Percentiles rank a stretch among this genome's conserved stretches.
Conservation (phyloP, 2,797 vertebrate genomes). For the Phalanger gymnotis region DNA sequence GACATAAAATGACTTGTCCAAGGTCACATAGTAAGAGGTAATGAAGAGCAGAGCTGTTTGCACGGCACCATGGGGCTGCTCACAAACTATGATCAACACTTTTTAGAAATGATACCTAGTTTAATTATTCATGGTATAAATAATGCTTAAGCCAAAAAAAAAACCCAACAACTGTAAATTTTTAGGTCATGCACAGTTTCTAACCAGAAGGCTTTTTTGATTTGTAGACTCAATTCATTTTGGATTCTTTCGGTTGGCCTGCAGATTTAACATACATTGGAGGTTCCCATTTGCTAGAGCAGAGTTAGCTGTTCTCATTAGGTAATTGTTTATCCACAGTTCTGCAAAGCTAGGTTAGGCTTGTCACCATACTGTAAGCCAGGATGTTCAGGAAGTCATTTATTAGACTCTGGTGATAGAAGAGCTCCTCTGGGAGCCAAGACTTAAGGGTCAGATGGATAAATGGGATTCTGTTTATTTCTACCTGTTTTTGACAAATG, state of each 20-base stretch:
- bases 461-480: not conserved
- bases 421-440: not conserved
- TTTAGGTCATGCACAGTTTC: not conserved
- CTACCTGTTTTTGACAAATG: not conserved
- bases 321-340: not conserved
- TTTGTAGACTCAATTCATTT: not conserved
- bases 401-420: not conserved
- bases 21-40: not conserved
- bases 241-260: not conserved
- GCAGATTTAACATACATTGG: not conserved
- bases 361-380: no score
- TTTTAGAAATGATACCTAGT: not conserved
- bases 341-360: no score
- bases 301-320: not conserved
- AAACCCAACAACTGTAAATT: not conserved
- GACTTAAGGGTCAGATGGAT: not conserved
- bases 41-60: not conserved
- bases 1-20: not conserved
- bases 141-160: not conserved
- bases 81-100: not conserved
- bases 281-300: not conserved
- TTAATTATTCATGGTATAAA: not conserved
- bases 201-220: not conserved
- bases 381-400: no score
- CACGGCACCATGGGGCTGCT: not conserved